Conservation (phyloP, 2,888 invertebrate species). For the Clivina fossor region DNA sequence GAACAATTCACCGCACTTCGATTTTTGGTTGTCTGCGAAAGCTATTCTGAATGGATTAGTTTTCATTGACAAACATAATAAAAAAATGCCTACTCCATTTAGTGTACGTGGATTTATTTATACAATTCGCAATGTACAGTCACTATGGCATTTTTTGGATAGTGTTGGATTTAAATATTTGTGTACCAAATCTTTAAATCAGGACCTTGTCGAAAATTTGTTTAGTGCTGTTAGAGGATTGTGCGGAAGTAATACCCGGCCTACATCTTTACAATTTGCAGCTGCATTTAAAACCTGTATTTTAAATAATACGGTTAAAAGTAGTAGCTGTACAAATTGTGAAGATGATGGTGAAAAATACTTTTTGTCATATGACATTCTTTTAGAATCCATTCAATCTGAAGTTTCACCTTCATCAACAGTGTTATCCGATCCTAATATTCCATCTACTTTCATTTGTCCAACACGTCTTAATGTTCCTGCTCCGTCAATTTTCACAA, state of each 20-base stretch:
- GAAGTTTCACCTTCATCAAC: too few species aligned
- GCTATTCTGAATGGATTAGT: too few species aligned
- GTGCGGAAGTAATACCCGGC: background rate
- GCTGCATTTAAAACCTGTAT: background rate
- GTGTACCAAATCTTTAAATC: too few species aligned
- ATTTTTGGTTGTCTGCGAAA: too few species aligned
- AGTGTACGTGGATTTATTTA: background rate
- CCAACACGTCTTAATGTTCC: too few species aligned
- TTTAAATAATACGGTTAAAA: constrained; percentile 1
- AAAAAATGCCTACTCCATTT: too few species aligned
- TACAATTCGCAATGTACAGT: background rate
- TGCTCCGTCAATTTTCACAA: too few species aligned
- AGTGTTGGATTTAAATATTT: background rate
- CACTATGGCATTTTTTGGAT: background rate
- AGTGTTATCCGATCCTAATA: too few species aligned
- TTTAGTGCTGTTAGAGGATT: background rate
- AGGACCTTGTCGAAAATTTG: background rate
- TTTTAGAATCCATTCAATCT: too few species aligned
- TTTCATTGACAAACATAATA: too few species aligned
- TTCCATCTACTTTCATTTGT: too few species aligned
- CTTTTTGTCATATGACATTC: background rate
- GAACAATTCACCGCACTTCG: too few species aligned
- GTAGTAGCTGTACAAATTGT: background rate
- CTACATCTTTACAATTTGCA: constrained; percentile 1
- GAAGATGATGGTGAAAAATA: background rate